A percentile compares a stretch with the other conserved stretches of the same genome.
These are phyloP conservation scores for Urocynchramus pylzowi DNA, from an alignment of 2,113 vertebrate species.

Conservation along the genomic window DNA sequence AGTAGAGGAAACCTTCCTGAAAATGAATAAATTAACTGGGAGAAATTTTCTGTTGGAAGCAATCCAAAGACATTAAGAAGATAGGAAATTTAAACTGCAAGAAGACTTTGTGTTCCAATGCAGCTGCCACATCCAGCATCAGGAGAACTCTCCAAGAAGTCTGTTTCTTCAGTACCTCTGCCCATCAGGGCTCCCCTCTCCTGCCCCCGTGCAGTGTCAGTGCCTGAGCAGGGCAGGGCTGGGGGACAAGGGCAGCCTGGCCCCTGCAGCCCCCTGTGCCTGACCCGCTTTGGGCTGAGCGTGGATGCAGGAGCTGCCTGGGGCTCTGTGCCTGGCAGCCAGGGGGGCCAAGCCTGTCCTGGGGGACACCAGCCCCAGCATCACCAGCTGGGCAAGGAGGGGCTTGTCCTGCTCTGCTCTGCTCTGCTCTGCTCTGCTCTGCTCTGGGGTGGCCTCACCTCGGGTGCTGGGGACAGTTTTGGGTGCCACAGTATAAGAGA, in stretches of 20 bases:
- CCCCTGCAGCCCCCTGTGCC: not conserved
- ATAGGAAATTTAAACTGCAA: not conserved
- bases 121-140: fast-evolving
- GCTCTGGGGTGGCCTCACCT: fast-evolving
- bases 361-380: not conserved
- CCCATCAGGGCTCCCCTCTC: not conserved
- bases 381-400: fast-evolving
- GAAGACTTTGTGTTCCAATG: not conserved
- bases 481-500: no score
- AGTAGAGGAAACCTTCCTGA: not conserved
- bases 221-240: fast-evolving
- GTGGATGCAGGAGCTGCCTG: not conserved
- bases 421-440: not conserved
- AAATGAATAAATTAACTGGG: not conserved
- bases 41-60: not conserved
- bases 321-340: not conserved
- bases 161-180: not conserved
- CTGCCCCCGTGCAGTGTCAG: fast-evolving
- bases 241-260: not conserved
- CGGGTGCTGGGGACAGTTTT: fast-evolving
- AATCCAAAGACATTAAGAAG: not conserved
- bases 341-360: fast-evolving
- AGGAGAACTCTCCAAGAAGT: not conserved
- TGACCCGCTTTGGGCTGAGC: fast-evolving
- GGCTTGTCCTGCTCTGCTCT: not conserved